Evolutionary conservation across 2,113 vertebrate species (phyloP), one percentile per base, ranked within the genome.

Genomic region (Panthera tigris): DNA sequence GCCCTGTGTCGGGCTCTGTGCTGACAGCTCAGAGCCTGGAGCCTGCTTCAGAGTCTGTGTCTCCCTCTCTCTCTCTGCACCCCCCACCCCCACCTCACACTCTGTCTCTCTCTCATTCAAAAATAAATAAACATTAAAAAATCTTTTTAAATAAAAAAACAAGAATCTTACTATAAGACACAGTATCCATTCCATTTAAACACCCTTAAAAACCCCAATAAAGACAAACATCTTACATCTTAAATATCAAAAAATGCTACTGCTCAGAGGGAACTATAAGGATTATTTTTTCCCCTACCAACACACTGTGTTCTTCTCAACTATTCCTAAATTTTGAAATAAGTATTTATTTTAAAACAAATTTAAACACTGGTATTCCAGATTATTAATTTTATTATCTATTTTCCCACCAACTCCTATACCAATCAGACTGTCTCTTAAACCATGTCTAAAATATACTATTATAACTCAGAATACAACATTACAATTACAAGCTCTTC

Each of bases 351-450:
- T 88, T 85, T 45, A 73, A 41, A 90, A 83, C 9, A 96, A 76
- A 93, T 81, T 61, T 63, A 91, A 87, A 88, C 25, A 85, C 0
- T 50, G 10, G 19, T 55, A 84, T 7, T 50, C 16, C 73, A 66
- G 13, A 71, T 68, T 52, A 86, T 80, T 96, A 76, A 68, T 89
- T 88, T 87, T 93, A 74, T 93, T 85, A 79, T 23, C 39, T 78
- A 3, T 78, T 90, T 97, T 71, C 33, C 45, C 33, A 88, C 6
- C 57, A 94, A 71, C 7, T 68, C 52, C 79, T 14, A 29, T 69
- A 78, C 5, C 55, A 88, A 87, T 61, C 68, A 92, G 27, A 79
- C 66, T 57, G 7, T 85, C 36, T 86, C 91, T 94, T 36, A 96
- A 48, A 74, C 14, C 55, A 63, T 8, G 36, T 55, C 68, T 63